These are phyloP conservation scores for Drosophila falleni DNA, from an alignment of 2,888 invertebrate genomes.

Conservation along the genomic window DNA sequence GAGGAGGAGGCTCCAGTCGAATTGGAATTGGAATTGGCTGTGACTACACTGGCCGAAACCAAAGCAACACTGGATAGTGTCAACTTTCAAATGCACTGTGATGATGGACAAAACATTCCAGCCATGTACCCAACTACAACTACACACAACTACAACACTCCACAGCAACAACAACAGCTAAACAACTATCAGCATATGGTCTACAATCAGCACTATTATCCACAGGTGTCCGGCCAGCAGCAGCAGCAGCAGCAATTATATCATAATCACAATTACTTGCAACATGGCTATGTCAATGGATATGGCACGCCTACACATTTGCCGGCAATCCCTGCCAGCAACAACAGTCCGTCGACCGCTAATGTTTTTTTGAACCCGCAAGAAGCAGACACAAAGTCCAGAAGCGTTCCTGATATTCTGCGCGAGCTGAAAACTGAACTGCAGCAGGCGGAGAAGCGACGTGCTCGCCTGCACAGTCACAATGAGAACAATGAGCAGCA, in stretches of 20 bases:
- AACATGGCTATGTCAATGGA: slow-evolving; percentile 57
- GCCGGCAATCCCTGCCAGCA: slow-evolving; percentile 12
- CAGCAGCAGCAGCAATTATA: slow-evolving; percentile 56
- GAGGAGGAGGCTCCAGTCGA: slow-evolving; percentile 8
- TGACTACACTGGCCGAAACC: slow-evolving; percentile 68
- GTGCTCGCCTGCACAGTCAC: slow-evolving; percentile 87
- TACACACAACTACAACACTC: slow-evolving; percentile 38
- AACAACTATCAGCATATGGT: slow-evolving; percentile 54
- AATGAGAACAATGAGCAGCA: slow-evolving; percentile 81
- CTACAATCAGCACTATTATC: slow-evolving; percentile 61
- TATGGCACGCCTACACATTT: slow-evolving; percentile 59
- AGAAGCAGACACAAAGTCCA: slow-evolving; percentile 84
- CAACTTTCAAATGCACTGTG: slow-evolving; percentile 72
- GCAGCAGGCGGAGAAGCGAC: slow-evolving; percentile 86
- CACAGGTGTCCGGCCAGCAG: slow-evolving; percentile 42
- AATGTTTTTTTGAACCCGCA: slow-evolving; percentile 18
- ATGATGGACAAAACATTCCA: slow-evolving; percentile 78
- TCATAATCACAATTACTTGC: slow-evolving; percentile 85
- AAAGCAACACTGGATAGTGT: slow-evolving; percentile 73
- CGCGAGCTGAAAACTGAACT: slow-evolving; percentile 90
- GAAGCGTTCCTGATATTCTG: slow-evolving; percentile 91
- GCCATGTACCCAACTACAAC: slow-evolving; percentile 42
- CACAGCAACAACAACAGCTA: slow-evolving; percentile 60
- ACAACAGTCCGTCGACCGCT: slow-evolving; percentile 13
- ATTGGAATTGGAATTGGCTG: slow-evolving; percentile 52